Evolutionary conservation across 2,888 invertebrate species (phyloP).

Genomic region (Melangyna quadrimaculata): DNA sequence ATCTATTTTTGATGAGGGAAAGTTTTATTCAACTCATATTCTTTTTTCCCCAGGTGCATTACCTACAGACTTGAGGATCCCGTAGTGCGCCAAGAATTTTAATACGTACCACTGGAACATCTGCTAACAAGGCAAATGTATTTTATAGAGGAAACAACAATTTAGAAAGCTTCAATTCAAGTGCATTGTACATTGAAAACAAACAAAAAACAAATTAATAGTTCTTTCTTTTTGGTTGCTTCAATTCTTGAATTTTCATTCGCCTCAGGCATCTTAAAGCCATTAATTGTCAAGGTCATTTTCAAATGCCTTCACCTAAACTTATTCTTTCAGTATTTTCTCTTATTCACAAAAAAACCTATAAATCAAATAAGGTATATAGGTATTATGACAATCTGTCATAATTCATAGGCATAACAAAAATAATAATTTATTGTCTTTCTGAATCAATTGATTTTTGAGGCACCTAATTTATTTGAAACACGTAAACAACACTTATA

Average conservation of each 20-base stretch:
- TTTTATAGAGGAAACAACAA: no score
- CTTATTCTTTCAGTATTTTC: background rate
- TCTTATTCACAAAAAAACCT: background rate
- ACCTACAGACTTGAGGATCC: no score
- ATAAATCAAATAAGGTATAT: background rate
- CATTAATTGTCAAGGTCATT: background rate
- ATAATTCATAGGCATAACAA: constrained; percentile 1
- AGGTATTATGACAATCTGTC: background rate
- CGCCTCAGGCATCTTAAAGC: background rate
- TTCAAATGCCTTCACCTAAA: background rate
- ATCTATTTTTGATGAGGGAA: no score
- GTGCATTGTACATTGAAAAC: no score
- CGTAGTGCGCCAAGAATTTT: no score
- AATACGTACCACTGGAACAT: no score
- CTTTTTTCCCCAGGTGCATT: no score
- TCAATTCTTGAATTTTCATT: background rate
- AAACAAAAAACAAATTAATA: no score
- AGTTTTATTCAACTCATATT: no score
- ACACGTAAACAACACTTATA: constrained; percentile 15
- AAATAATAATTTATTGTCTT: background rate
- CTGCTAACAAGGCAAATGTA: no score
- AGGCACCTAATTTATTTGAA: constrained; percentile 17
- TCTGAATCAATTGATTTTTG: constrained; percentile 10
- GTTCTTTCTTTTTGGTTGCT: no score
- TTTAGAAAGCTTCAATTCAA: no score